Percentiles rank a stretch among this genome's conserved stretches.
Evolutionary conservation across 2,888 invertebrate species (phyloP).

Genomic region (Drosophila yooni): DNA sequence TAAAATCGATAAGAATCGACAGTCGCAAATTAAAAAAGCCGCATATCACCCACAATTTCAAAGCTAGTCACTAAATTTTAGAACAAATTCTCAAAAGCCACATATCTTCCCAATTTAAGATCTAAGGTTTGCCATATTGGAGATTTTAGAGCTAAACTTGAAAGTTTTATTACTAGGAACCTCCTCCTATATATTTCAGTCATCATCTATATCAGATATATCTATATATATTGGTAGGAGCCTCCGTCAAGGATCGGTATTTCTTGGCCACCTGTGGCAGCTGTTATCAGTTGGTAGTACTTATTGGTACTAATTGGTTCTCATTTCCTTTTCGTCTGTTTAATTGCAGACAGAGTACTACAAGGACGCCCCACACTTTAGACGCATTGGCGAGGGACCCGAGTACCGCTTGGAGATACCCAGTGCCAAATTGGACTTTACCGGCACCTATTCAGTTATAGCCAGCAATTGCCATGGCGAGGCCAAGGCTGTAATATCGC

Average conservation of each 20-base stretch:
- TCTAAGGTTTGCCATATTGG: not conserved
- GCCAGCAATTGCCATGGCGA: constrained; percentile 94
- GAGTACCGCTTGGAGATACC: constrained; percentile 94
- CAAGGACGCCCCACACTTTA: constrained; percentile 93
- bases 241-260: not conserved
- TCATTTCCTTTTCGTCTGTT: not conserved
- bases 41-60: not conserved
- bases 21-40: not conserved
- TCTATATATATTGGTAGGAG: not conserved
- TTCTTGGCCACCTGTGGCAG: not conserved
- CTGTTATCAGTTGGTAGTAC: not conserved
- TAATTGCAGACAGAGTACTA: constrained; percentile 92
- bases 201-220: too few species aligned
- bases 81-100: not conserved
- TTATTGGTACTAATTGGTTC: not conserved
- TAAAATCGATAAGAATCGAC: not conserved
- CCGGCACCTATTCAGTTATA: constrained; percentile 94
- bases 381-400: constrained; percentile 90
- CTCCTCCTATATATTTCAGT: not conserved
- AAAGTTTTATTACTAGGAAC: not conserved
- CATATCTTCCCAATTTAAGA: not conserved
- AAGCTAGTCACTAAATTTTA: not conserved
- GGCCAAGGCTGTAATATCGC: constrained; percentile 93
- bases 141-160: not conserved
- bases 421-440: constrained; percentile 93